Evolutionary conservation across 2,113 vertebrate genomes (phyloP).

Genomic region (Aix galericulata): DNA sequence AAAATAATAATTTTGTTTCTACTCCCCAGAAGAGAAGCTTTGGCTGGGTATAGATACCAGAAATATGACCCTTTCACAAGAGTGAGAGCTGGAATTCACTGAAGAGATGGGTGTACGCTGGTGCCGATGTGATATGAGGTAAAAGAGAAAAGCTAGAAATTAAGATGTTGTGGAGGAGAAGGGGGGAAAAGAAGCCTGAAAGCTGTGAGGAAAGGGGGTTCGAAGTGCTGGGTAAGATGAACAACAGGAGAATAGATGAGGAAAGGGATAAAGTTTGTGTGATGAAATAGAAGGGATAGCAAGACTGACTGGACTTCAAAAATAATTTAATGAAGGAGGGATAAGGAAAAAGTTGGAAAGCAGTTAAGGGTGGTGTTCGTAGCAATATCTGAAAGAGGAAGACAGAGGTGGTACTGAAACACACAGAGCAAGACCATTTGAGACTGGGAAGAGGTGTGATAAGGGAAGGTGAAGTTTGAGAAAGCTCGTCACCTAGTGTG

Average conservation of each 20-base stretch:
- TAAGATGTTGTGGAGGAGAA: not conserved
- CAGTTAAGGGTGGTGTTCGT: not conserved
- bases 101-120: not conserved
- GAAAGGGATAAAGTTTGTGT: not conserved
- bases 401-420: not conserved
- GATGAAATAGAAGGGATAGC: not conserved
- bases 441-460: not conserved
- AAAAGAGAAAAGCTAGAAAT: not conserved
- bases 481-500: not conserved
- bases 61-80: not conserved
- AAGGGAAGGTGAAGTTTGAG: not conserved
- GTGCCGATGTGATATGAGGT: accelerated
- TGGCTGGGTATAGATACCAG: not conserved
- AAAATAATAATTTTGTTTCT: not conserved
- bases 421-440: not conserved
- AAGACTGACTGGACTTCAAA: not conserved
- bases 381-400: not conserved
- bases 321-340: not conserved
- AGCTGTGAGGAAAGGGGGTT: not conserved
- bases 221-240: not conserved
- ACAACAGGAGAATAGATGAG: not conserved
- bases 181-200: not conserved
- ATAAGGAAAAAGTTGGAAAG: not conserved
- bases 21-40: not conserved
- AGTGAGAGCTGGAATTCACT: not conserved